Conservation (phyloP, 2,797 vertebrate species). For the Scleropages formosus region DNA sequence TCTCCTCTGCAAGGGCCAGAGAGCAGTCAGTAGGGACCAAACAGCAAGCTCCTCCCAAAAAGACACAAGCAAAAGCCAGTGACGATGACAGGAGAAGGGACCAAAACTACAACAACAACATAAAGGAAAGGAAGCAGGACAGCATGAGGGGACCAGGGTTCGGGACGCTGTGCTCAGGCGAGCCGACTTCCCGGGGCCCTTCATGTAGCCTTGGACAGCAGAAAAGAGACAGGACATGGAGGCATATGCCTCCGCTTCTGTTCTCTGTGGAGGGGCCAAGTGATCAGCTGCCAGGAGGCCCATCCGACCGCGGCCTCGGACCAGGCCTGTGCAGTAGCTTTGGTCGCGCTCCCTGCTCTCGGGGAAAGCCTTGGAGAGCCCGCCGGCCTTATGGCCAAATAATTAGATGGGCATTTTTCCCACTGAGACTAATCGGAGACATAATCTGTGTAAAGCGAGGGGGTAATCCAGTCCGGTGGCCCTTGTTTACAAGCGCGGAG, state of each 20-base stretch:
- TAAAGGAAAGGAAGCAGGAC: background rate
- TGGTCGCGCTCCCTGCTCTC: slow-evolving; percentile 12
- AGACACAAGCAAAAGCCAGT: background rate
- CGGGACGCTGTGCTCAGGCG: slow-evolving; percentile 41
- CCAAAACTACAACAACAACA: too few relatives aligned
- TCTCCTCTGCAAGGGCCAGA: slow-evolving; percentile 79
- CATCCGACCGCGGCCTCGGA: background rate
- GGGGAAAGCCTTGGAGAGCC: slow-evolving; percentile 12
- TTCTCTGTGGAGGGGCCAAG: slow-evolving; percentile 70
- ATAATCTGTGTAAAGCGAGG: slow-evolving; percentile 71
- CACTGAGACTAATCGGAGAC: slow-evolving; percentile 69
- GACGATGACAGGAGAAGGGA: background rate
- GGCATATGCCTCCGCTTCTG: slow-evolving; percentile 74
- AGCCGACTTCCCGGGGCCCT: slow-evolving; percentile 54
- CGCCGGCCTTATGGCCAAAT: slow-evolving; percentile 59
- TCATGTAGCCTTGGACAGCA: slow-evolving; percentile 69
- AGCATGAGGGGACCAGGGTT: background rate
- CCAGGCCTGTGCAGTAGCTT: slow-evolving; percentile 10
- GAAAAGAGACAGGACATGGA: slow-evolving; percentile 65
- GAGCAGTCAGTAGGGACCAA: background rate
- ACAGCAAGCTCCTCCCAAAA: background rate
- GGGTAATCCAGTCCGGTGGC: slow-evolving; percentile 69
- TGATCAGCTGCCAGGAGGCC: slow-evolving; percentile 43
- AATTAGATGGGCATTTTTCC: slow-evolving; percentile 69
- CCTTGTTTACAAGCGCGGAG: slow-evolving; percentile 57